These are phyloP conservation scores for Saccostrea glomerata DNA, from an alignment of 1,140 invertebrate species.

Conservation along the genomic window DNA sequence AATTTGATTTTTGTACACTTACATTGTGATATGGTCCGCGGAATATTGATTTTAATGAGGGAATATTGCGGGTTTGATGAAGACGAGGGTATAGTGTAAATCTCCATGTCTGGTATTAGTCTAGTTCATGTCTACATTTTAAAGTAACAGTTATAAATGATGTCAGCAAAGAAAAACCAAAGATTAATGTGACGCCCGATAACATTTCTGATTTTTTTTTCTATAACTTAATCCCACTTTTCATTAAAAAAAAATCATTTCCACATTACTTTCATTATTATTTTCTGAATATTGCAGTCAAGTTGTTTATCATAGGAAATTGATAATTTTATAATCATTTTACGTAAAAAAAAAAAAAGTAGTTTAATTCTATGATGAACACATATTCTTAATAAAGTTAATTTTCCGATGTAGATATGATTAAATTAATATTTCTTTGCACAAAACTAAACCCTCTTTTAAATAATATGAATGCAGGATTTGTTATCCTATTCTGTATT, in stretches of 20 bases:
- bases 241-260: neutral
- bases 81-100: neutral
- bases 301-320: no score
- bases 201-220: neutral
- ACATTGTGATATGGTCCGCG: neutral
- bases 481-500: neutral
- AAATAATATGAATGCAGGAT: neutral
- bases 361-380: neutral
- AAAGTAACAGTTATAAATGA: slow-evolving; percentile 37
- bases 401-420: neutral
- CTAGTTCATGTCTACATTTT: neutral
- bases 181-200: slow-evolving; percentile 25
- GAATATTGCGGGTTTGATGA: slow-evolving; percentile 9
- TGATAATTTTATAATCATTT: no score
- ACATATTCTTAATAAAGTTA: neutral
- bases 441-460: neutral
- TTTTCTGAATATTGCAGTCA: neutral
- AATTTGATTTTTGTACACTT: slow-evolving; percentile 28
- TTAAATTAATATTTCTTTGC: neutral
- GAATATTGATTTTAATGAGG: slow-evolving; percentile 37
- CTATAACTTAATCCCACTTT: neutral
- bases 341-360: no score
- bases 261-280: neutral
- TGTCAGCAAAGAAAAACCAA: neutral
- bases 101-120: slow-evolving; percentile 5